phyloP scores from a whole-genome alignment of 2,888 invertebrate genomes.

The Electrophaes corylata region DNA sequence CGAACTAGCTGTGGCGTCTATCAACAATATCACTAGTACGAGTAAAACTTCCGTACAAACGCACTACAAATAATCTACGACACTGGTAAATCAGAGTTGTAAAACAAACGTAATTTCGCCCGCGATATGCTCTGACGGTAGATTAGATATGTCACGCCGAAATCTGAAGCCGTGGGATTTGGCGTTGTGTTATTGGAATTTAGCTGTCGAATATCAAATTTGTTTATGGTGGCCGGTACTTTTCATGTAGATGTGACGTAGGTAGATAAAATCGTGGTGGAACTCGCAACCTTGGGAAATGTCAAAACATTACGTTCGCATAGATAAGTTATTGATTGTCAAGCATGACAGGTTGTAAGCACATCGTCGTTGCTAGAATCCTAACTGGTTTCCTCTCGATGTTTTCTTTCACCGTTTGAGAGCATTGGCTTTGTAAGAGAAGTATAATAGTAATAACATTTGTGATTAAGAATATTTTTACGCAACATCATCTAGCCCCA shows the following conservation, averaged over 20 bases:
- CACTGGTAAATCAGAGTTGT: constrained; percentile 79
- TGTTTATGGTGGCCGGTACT: constrained; percentile 25
- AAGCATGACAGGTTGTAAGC: too few species aligned
- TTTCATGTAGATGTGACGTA: constrained; percentile 27
- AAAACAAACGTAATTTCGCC: constrained; percentile 82
- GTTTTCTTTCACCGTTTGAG: too few species aligned
- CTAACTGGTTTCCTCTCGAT: too few species aligned
- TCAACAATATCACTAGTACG: too few species aligned
- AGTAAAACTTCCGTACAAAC: constrained; percentile 5
- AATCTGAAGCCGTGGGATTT: constrained; percentile 82
- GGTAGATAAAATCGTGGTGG: constrained; percentile 6
- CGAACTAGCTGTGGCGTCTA: too few species aligned
- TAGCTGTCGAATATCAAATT: constrained; percentile 38
- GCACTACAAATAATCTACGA: constrained; percentile 9
- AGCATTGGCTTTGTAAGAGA: too few species aligned
- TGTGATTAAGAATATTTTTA: too few species aligned
- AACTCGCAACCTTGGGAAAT: background rate
- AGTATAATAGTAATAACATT: too few species aligned
- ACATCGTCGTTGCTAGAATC: too few species aligned
- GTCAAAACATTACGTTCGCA: too few species aligned
- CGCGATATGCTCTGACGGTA: constrained; percentile 67
- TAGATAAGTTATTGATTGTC: too few species aligned
- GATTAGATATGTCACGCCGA: constrained; percentile 78
- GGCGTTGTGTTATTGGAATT: constrained; percentile 70
- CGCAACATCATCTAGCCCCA: too few species aligned